Base-by-base conservation (phyloP, 2,888 invertebrate species). In the Cantharis rustica region DNA sequence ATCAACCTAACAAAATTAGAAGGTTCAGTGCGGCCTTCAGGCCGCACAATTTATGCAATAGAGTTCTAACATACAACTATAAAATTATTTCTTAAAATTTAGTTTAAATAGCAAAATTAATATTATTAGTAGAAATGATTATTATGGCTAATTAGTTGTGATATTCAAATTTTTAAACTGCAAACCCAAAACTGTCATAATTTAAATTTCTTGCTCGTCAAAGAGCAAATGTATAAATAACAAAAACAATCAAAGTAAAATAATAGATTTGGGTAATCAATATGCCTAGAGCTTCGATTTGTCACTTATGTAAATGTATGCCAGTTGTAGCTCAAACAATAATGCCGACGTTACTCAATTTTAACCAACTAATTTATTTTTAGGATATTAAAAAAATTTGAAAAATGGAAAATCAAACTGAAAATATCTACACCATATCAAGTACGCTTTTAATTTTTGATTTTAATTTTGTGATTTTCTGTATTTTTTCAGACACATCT, bases 251-350 rank as follows among this genome's bases (percentile, higher is more conserved):
- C 73, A 75, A 68, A 11, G 4, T 31, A 64, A 72, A 72, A 76
- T 73, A 75, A 74, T 78, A 78, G 71, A 71, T 79, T 76, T 79
- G 73, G 76, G 74, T 69, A 82, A 82, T 82, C 81, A 79, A 82
- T 82, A 82, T 81, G 77, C 80, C 78, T 61, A 75, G 70, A 77
- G 64, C 80, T 81, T 82, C 82, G 81, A 81, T 82, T 78, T 77
- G 76, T 76, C n/a, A 75, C 68, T 68, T 15, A 47, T 72, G 15
- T 61, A 68, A 72, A 75, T 72, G 71, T 73, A 73, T 75, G 78
- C 73, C 78, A 71, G 73, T 75, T 73, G 70, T 62, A 73, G 71
- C 63, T 70, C 70, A 77, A 72, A 73, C 69, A 63, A 78, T 17
- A 66, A 64, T 75, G 79, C 76, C n/a, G 77, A 81, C 79, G 47